phyloP scores from a whole-genome alignment of 2,113 vertebrate genomes.

The Misgurnus mizolepis region DNA sequence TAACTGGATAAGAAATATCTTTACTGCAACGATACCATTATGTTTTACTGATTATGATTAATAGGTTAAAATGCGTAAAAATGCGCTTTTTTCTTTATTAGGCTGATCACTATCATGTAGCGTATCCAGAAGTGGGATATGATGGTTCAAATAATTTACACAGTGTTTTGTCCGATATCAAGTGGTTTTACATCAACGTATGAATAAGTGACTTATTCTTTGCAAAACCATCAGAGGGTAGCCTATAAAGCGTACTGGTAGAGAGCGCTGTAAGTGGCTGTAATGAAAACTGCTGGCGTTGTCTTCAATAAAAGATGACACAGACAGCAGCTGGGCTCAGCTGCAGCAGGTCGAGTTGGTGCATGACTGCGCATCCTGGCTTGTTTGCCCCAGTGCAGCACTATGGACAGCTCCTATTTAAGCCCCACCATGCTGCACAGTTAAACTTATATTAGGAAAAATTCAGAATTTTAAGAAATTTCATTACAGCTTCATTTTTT shows the following conservation, averaged over 20 bases:
- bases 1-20: too few relatives aligned
- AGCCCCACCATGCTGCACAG: constrained; percentile 39
- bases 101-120: too few relatives aligned
- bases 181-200: too few relatives aligned
- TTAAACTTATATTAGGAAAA: not conserved
- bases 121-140: too few relatives aligned
- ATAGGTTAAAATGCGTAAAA: too few relatives aligned
- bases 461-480: too few relatives aligned
- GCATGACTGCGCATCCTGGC: constrained; percentile 53
- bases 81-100: too few relatives aligned
- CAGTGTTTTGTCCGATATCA: too few relatives aligned
- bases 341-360: constrained; percentile 37
- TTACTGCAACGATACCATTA: too few relatives aligned
- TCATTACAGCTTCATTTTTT: too few relatives aligned
- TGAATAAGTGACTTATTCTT: not conserved
- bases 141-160: not conserved
- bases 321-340: constrained; percentile 20
- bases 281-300: not conserved
- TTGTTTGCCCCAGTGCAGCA: constrained; percentile 67
- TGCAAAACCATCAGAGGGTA: not conserved
- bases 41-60: too few relatives aligned
- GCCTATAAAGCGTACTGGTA: not conserved
- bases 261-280: constrained; percentile 1
- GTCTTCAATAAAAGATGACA: not conserved
- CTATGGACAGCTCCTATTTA: constrained; percentile 71